phyloP scores from a whole-genome alignment of 2,888 invertebrate species.

The Drosophila suboccidentalis region DNA sequence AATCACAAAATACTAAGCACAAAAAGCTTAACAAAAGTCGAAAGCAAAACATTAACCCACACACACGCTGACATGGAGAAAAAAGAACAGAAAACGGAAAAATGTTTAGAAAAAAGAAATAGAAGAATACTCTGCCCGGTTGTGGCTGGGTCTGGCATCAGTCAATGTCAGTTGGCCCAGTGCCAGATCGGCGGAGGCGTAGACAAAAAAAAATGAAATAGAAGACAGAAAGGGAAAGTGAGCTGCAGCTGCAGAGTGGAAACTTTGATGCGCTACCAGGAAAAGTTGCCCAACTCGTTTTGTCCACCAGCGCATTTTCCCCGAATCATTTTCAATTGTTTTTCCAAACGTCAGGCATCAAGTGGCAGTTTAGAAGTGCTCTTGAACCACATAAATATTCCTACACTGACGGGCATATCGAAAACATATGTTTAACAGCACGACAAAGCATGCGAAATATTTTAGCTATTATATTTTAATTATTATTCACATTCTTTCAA shows the following conservation, averaged over 20 bases:
- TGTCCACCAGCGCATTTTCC: slow-evolving; percentile 2
- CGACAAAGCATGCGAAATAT: slow-evolving; percentile 59
- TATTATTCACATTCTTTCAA: slow-evolving; percentile 23
- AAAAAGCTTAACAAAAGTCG: slow-evolving; percentile 54
- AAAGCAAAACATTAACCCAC: slow-evolving; percentile 73
- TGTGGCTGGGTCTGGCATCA: slow-evolving; percentile 72
- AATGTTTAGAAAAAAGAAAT: slow-evolving; percentile 1
- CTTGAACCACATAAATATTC: slow-evolving; percentile 26
- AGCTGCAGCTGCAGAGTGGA: slow-evolving; percentile 35
- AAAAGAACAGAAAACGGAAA: slow-evolving; percentile 17
- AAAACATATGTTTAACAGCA: slow-evolving; percentile 57
- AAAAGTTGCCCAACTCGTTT: slow-evolving; percentile 43
- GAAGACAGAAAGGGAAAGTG: slow-evolving; percentile 61
- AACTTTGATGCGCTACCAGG: slow-evolving; percentile 35
- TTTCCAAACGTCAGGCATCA: slow-evolving; percentile 54
- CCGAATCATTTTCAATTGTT: slow-evolving; percentile 47
- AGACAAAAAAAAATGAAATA: slow-evolving; percentile 16
- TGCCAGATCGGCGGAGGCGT: slow-evolving; percentile 71
- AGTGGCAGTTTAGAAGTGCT: slow-evolving; percentile 50
- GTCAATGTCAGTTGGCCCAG: slow-evolving; percentile 82
- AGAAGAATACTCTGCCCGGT: slow-evolving; percentile 8
- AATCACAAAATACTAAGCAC: slow-evolving; percentile 49
- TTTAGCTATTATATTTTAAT: slow-evolving; percentile 36
- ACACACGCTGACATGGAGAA: slow-evolving; percentile 51
- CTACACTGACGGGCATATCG: slow-evolving; percentile 24